A percentile compares a stretch with the other conserved stretches of the same genome.
These are phyloP conservation scores for Oophaga sylvatica DNA, from an alignment of 2,797 vertebrate genomes.

Conservation along the genomic window DNA sequence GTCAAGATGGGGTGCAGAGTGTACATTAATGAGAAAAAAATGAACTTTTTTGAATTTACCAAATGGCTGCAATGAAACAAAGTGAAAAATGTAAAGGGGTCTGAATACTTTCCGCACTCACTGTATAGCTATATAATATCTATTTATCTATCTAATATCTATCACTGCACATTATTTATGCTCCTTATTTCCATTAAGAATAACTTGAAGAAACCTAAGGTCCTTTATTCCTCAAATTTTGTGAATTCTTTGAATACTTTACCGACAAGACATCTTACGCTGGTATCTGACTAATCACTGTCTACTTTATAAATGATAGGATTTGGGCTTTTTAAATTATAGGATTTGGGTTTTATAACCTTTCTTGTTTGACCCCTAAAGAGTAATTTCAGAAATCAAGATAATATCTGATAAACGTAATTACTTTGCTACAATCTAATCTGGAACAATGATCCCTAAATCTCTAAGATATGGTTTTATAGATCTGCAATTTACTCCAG, in stretches of 20 bases:
- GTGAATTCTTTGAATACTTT: neutral
- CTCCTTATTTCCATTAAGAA: neutral
- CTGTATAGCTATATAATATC: no score
- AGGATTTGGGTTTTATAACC: slow-evolving; percentile 6
- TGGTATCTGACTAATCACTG: neutral
- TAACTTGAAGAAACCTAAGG: neutral
- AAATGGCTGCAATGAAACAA: no score
- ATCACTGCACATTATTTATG: neutral
- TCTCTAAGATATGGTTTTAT: slow-evolving; percentile 13
- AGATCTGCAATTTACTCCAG: slow-evolving; percentile 23
- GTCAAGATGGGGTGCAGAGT: no score
- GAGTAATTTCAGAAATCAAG: slow-evolving; percentile 14
- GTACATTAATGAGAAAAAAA: no score
- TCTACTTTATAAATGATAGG: slow-evolving; percentile 10
- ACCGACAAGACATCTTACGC: neutral
- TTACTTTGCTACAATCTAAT: slow-evolving; percentile 38
- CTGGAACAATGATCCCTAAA: slow-evolving; percentile 36
- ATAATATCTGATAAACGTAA: slow-evolving; percentile 35
- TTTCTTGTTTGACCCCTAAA: neutral
- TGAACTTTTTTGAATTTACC: no score
- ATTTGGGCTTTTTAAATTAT: slow-evolving; percentile 2
- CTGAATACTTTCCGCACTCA: no score
- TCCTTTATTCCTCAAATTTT: neutral
- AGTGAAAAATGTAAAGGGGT: no score
- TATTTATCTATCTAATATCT: no score